phyloP scores from a whole-genome alignment of 2,888 invertebrate species.

The Chesias legatella region DNA sequence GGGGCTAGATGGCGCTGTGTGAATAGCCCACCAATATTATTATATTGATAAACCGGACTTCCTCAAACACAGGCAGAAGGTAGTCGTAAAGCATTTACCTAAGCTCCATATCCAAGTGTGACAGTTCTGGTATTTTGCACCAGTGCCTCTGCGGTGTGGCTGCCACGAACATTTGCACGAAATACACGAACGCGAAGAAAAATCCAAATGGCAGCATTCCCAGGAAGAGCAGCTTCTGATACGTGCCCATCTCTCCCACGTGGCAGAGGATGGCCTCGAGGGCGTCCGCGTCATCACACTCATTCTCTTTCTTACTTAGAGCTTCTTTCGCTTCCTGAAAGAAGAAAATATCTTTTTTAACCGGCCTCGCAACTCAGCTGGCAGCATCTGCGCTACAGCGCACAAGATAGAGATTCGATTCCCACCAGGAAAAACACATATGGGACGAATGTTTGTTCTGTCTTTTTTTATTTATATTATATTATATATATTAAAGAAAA shows the following conservation, averaged over 20 bases:
- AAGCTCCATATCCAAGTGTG: conserved; percentile 46
- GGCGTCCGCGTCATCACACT: conserved; percentile 40
- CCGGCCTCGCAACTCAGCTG: too few species aligned
- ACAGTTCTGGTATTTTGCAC: conserved; percentile 61
- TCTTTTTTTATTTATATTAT: too few species aligned
- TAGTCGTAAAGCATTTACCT: conserved; percentile 41
- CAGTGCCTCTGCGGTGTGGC: conserved; percentile 64
- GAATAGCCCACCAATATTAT: too few species aligned
- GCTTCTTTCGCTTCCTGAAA: conserved; percentile 44
- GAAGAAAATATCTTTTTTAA: too few species aligned
- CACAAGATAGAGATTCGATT: too few species aligned
- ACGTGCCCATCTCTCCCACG: conserved; percentile 62
- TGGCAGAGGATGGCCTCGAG: conserved; percentile 57
- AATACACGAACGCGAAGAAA: conserved; percentile 64
- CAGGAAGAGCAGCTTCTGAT: conserved; percentile 60
- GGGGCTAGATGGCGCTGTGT: too few species aligned
- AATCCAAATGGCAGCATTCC: conserved; percentile 64
- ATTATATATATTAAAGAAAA: too few species aligned
- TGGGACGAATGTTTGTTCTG: too few species aligned
- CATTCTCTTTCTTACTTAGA: conserved; percentile 25
- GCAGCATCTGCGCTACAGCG: too few species aligned
- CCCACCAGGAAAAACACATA: too few species aligned
- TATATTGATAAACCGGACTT: too few species aligned
- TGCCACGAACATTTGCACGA: conserved; percentile 69
- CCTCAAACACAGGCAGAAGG: too few species aligned